These are phyloP conservation scores for Myiagra hebetior DNA, from an alignment of 2,113 vertebrate genomes.

Conservation along the genomic window DNA sequence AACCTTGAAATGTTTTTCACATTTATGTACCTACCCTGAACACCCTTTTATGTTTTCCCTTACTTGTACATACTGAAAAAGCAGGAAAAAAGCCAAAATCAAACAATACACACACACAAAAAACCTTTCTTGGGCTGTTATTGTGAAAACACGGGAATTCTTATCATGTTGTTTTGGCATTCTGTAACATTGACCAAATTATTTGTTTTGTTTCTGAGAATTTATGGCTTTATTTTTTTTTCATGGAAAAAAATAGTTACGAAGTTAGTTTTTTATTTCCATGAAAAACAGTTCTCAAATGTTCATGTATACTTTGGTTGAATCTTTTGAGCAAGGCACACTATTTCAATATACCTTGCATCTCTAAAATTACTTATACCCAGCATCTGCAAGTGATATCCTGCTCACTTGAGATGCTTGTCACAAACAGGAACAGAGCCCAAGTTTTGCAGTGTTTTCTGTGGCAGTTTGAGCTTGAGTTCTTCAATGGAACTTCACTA, in stretches of 20 bases:
- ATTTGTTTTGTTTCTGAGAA: not conserved
- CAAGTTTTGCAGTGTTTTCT: not conserved
- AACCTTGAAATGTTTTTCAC: not conserved
- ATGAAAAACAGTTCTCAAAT: not conserved
- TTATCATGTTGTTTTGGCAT: not conserved
- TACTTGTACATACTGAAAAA: not conserved
- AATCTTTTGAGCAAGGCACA: not conserved
- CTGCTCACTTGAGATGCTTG: not conserved
- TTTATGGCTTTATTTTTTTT: not conserved
- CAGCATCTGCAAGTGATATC: not conserved
- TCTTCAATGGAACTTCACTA: not conserved
- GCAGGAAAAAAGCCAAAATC: accelerated
- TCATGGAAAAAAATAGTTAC: not conserved
- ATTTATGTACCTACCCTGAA: not conserved
- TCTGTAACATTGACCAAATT: not conserved
- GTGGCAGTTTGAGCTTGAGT: not conserved
- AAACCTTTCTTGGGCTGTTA: not conserved
- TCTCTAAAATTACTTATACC: not conserved
- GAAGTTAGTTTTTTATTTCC: not conserved
- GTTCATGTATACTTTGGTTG: not conserved
- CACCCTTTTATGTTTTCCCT: not conserved
- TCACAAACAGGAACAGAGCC: not conserved
- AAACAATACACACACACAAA: not conserved
- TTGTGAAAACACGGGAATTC: not conserved
- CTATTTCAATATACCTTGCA: not conserved